Base-by-base conservation (phyloP, 2,797 vertebrate species). In the Alosa sapidissima region DNA sequence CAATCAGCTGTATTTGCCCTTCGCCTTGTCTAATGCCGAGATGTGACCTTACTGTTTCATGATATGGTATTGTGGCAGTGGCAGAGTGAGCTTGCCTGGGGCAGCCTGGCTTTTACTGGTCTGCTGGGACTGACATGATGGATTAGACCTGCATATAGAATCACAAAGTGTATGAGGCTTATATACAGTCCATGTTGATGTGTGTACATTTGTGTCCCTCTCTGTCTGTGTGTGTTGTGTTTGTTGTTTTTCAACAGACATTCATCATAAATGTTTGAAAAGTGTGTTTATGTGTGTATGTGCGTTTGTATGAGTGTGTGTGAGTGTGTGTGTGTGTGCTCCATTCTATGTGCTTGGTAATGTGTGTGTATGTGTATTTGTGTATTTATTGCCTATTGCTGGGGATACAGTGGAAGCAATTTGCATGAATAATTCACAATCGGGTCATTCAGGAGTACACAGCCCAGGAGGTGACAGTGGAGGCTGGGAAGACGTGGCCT, bases 41-140 rank as follows among this genome's bases (percentile, higher is more conserved):
- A 81, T 81, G 81, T 88, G 88, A 89, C 88, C 87, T 88, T 87
- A 88, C 52, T 72, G 47, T 81, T 82, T 47, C 82, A 51, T 85
- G 86, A 62, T 81, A 47, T 82, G 84, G 83, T 83, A 81, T 51
- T 60, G 21, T 60, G 58, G 58, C 21, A 83, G 82, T 48, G 52
- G 86, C 82, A 86, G 85, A 82, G 83, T 41, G 85, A 88, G 85
- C 83, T 86, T 83, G 86, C 87, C 72, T n/a, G 21, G 48, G 87
- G 84, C 52, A 21, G 60, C 72, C 81, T 83, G 86, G 85, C 87
- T 85, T 88, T 88, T 83, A 83, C 60, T 84, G 68, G 47, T 84
- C 88, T 84, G 58, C 81, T 81, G 88, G 87, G 88, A 85, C 82
- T 60, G 65, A 48, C 14, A n/a, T 88, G 88, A 89, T 89, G 87